Evolutionary conservation across 1,140 invertebrate species (phyloP), one percentile per base, ranked within the genome.

Genomic region (Monomorium pharaonis): DNA sequence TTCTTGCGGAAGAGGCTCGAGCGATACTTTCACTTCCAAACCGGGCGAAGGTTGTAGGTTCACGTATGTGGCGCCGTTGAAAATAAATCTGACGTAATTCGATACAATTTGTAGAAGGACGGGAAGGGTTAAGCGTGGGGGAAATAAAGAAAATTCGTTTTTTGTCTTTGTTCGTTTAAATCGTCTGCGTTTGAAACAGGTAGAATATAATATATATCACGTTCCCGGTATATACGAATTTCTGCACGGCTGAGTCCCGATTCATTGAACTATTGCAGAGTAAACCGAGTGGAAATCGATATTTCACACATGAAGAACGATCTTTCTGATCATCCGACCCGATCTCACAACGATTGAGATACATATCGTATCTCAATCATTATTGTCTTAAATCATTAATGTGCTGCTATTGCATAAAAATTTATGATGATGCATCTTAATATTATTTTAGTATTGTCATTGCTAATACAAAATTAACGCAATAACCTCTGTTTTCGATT

Each of bases 71-170:
- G 83, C 56, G 65, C 72, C 37, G 51, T 91, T 88, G 88, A 91
- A 91, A 91, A 91, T 92, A 92, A 91, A 85, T 18, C 67, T 91
- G 92, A 91, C 90, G 89, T 87, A 91, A 91, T 51, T 30, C 21
- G 12, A n/a, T n/a, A n/a, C 65, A 58, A 69, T 77, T 47, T 30
- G 63, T 42, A 21, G 56, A 51, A 37, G 44, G 58, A 90, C 24
- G 24, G n/a, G 60, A 56, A 75, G 49, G 47, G 83, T 77, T 65
- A 84, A 76, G 47, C 51, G 18, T 4, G 4, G n/a, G 12, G 72
- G 65, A 56, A 30, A 51, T 42, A 60, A 14, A 51, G 5, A 56
- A 10, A 56, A n/a, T 51, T 37, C 14, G 18, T 83, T 72, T 72
- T 72, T 24, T n/a, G n/a, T n/a, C n/a, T n/a, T n/a, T n/a, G n/a